Evolutionary conservation across 2,113 vertebrate genomes (phyloP), one percentile per base, ranked within the genome.

Genomic region (Hippocampus comes): DNA sequence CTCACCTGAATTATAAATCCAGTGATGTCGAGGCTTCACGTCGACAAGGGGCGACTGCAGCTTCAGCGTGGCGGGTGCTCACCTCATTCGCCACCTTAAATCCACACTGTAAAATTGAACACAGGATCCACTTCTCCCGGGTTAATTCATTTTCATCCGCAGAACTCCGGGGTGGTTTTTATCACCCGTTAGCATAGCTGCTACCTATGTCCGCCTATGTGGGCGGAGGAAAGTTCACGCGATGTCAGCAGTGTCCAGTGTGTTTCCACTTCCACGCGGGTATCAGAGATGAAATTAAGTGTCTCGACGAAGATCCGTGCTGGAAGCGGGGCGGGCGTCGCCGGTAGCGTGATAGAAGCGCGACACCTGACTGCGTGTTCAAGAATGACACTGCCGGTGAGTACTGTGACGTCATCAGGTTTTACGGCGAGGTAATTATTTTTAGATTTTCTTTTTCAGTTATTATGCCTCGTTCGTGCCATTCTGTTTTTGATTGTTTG

Each of bases 331-430:
- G 73, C 79, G 74, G 85, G 82, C 84, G 89, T 79, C 77, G 79
- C 85, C 82, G 70, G 80, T 57, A 83, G 81, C 86, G 87, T 82
- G 86, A 84, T 77, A 86, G 84, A 88, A 88, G 85, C 82, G 88
- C 89, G 90, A 91, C 90, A 91, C 90, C 88, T 91, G 88, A 91
- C 86, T 91, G 90, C 90, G 87, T 91, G 88, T 90, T 76, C 88
- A 87, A 85, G 88, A 85, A 91, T 90, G 90, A 91, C 90, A 87
- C 76, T 72, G 87, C 81, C 85, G 83, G 42, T 25, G 43, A 20
- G 14, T 43, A 15, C 9, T 15, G 42, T 66, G 64, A 66, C 42
- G 64, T 66, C 64, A 66, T 48, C n/a, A 48, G 5, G 14, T 23
- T 43, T 46, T 8, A 23, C n/a, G 20, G 2, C 20, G 18, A 8